A percentile compares a stretch with the other conserved stretches of the same genome.
Evolutionary conservation across 1,140 invertebrate species (phyloP).

Genomic region (Vollenhovia emeryi): DNA sequence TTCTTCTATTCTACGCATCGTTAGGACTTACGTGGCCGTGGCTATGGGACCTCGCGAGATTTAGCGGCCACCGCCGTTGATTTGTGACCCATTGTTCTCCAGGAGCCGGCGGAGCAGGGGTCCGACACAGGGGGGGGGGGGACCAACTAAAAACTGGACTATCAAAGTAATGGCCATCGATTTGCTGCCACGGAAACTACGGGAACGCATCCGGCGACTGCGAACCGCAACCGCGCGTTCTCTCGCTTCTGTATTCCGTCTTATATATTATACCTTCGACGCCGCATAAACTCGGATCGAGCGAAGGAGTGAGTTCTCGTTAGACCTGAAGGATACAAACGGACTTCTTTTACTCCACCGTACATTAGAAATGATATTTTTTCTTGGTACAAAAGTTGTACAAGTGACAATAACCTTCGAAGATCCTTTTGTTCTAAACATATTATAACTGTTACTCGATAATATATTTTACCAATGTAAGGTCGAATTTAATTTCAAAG

Average conservation of each 20-base stretch:
- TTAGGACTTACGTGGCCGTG: slow-evolving; percentile 66
- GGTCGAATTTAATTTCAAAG: background rate
- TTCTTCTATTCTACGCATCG: slow-evolving; percentile 72
- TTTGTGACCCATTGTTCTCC: slow-evolving; percentile 79
- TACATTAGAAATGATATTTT: background rate
- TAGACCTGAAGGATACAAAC: slow-evolving; percentile 4
- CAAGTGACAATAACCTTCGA: background rate
- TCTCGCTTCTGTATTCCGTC: slow-evolving; percentile 27
- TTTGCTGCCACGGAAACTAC: slow-evolving; percentile 61
- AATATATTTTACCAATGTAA: slow-evolving; percentile 1
- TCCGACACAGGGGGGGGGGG: slow-evolving; percentile 5
- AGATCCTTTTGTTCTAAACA: background rate
- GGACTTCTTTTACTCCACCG: background rate
- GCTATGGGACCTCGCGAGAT: slow-evolving; percentile 70
- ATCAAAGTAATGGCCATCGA: slow-evolving; percentile 77
- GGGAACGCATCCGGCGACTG: slow-evolving; percentile 18
- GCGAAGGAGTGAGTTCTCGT: slow-evolving; percentile 6
- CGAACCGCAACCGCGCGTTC: slow-evolving; percentile 20
- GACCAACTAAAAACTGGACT: slow-evolving; percentile 75
- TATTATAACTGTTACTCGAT: background rate
- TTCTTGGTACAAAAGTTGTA: background rate
- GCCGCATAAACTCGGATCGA: slow-evolving; percentile 20
- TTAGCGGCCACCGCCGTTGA: slow-evolving; percentile 73
- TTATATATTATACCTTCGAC: slow-evolving; percentile 42
- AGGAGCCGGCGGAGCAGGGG: background rate